phyloP scores from a whole-genome alignment of 2,888 invertebrate species.

The Timema podura region DNA sequence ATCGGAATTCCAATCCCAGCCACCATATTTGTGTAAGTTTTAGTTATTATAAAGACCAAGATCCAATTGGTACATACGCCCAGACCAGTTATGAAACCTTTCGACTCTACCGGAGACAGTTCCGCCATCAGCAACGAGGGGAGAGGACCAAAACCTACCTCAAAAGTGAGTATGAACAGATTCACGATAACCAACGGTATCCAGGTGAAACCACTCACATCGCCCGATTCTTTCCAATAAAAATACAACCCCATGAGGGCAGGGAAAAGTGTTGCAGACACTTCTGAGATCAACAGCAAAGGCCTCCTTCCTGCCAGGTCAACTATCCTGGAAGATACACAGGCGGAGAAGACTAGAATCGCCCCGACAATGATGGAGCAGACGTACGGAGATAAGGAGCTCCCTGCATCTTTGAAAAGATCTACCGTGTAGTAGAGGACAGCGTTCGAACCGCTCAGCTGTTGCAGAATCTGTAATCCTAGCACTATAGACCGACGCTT shows the following conservation, averaged over 20 bases:
- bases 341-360: conserved; percentile 58
- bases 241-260: not conserved
- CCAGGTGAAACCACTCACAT: not conserved
- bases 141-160: not conserved
- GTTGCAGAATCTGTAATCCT: not conserved
- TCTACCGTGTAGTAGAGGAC: conserved; percentile 69
- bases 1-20: not conserved
- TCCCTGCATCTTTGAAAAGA: conserved; percentile 64
- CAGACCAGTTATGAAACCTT: not conserved
- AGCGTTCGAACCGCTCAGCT: not conserved
- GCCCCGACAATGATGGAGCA: conserved; percentile 78
- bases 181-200: not conserved
- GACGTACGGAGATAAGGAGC: conserved; percentile 58
- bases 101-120: not conserved
- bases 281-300: not conserved
- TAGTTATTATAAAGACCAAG: conserved; percentile 52
- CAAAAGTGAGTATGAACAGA: not conserved
- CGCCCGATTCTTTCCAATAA: conserved; percentile 24
- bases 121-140: conserved; percentile 4
- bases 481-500: not conserved
- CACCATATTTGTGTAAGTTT: conserved; percentile 39
- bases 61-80: no score
- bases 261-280: not conserved
- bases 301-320: conserved; percentile 42
- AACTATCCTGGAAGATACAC: not conserved